These are phyloP conservation scores for Sinosuthora webbiana DNA, from an alignment of 2,113 vertebrate genomes.

Conservation along the genomic window DNA sequence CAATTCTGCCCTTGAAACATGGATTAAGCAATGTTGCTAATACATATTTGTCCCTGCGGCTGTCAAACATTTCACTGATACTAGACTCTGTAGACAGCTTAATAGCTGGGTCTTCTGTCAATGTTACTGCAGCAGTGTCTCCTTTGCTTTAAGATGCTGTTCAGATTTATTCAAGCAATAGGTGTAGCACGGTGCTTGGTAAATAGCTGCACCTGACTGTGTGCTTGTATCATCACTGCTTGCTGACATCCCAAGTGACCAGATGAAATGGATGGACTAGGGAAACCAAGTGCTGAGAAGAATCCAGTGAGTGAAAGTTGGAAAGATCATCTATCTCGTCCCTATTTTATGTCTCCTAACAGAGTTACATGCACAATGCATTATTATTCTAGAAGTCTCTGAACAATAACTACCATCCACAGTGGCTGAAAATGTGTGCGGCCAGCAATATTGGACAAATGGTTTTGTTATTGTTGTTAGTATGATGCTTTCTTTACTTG, in stretches of 20 bases:
- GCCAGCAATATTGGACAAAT: not conserved
- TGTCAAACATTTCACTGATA: slow-evolving; percentile 79
- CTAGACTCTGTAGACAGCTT: slow-evolving; percentile 77
- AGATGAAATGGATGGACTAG: slow-evolving; percentile 11
- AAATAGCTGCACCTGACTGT: slow-evolving; percentile 70
- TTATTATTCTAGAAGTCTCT: slow-evolving; percentile 48
- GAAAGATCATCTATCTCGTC: slow-evolving; percentile 5
- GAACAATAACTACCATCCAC: not conserved
- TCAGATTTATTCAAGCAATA: slow-evolving; percentile 74
- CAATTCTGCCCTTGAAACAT: slow-evolving; percentile 78
- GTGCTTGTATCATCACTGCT: slow-evolving; percentile 46
- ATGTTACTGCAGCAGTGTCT: slow-evolving; percentile 67
- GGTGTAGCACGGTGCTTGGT: slow-evolving; percentile 65
- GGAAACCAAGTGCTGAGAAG: not conserved
- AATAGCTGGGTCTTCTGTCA: slow-evolving; percentile 78
- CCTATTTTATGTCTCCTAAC: slow-evolving; percentile 20
- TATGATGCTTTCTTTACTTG: not conserved
- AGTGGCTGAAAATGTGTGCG: not conserved
- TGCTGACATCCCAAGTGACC: slow-evolving; percentile 57
- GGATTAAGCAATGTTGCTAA: slow-evolving; percentile 77
- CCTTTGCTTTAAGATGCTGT: slow-evolving; percentile 70
- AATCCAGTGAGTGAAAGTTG: slow-evolving; percentile 24
- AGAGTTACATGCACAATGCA: not conserved
- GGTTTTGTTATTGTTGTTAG: not conserved
- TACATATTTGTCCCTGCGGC: slow-evolving; percentile 74